Evolutionary conservation across 2,113 vertebrate species (phyloP), one percentile per base, ranked within the genome.

Genomic region (Lamprologus ornatipinnis): DNA sequence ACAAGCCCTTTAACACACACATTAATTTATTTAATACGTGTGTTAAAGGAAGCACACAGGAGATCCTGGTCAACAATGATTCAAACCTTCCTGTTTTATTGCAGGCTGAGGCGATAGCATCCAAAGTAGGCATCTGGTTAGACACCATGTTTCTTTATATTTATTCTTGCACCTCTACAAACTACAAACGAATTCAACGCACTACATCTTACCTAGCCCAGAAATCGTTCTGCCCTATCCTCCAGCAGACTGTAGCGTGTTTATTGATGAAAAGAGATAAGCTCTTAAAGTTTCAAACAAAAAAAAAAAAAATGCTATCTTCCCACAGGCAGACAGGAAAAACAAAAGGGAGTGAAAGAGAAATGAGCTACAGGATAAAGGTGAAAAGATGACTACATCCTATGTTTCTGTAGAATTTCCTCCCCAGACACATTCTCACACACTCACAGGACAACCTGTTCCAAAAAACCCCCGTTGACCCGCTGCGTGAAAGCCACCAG

Each of bases 401-500:
- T 87, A 85, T 84, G 89, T 89, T 89, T 94, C 89, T 92, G 80
- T 85, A 84, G 55, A 75, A 79, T 85, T 88, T 93, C 93, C 92
- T 93, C 90, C 81, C 73, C 9, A 87, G 80, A 88, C 80, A 65
- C 84, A 88, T 90, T 83, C 79, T 82, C 85, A 82, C 83, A 88
- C 83, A 85, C 68, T 60, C 10, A 80, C 57, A 83, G 85, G 85
- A 93, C 90, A 90, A 91, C 89, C 87, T 91, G 88, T 94, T 94
- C 91, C 88, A 86, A 91, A 88, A 91, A 84, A 91, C 33, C 33
- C 87, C 57, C 88, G 81, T 88, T 95, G 93, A 96, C 94, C 91
- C 92, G 86, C 90, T 89, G 87, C 68, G 73, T 93, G 87, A 95
- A 96, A 94, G 90, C 92, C 73, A 85, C 85, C 63, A 47, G 68